Conservation (phyloP, 2,113 vertebrate genomes). For the Lagenorhynchus albirostris region DNA sequence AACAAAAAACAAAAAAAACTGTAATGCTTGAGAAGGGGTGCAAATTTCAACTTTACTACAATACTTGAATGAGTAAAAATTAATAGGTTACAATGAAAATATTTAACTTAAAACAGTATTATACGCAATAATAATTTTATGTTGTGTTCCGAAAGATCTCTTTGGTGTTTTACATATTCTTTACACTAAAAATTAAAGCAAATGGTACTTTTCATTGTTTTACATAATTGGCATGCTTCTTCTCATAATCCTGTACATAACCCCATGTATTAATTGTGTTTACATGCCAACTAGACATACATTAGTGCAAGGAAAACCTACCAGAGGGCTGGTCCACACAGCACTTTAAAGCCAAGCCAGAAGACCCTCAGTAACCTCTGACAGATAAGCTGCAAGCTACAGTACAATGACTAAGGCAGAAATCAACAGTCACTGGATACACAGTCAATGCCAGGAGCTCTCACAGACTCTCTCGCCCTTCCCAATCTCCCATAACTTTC, state of each 20-base stretch:
- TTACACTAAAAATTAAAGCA: neutral
- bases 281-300: accelerated
- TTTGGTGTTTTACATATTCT: neutral
- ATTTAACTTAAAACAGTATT: neutral
- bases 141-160: neutral
- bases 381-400: neutral
- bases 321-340: neutral
- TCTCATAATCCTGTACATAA: neutral
- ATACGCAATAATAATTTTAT: neutral
- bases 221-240: accelerated
- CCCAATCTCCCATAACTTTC: accelerated
- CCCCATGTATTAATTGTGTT: neutral
- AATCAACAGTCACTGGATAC: accelerated
- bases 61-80: neutral
- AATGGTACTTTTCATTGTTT: neutral
- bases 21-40: neutral
- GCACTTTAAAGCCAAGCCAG: too few species aligned
- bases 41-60: neutral
- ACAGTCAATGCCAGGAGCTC: accelerated
- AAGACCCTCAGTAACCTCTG: neutral
- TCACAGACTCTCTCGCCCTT: neutral
- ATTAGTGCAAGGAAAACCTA: neutral
- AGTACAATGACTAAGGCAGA: neutral
- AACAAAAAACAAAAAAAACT: neutral
- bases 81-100: neutral